phyloP scores from a whole-genome alignment of 2,797 vertebrate genomes.

The Microcaecilia unicolor region DNA sequence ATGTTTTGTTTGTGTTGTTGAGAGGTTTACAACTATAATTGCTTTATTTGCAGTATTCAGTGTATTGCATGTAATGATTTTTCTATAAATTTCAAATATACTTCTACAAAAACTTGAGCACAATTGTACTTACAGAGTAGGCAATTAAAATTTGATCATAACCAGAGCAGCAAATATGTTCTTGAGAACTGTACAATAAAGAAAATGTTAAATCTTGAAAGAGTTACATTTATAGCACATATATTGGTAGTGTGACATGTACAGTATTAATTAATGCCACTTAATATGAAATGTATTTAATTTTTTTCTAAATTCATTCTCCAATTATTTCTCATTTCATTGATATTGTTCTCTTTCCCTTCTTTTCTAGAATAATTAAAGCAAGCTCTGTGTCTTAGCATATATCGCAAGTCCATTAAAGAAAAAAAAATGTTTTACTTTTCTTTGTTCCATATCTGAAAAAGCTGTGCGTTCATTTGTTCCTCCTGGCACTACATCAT shows the following conservation, averaged over 20 bases:
- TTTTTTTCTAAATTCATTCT: background rate
- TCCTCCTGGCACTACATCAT: too few relatives aligned
- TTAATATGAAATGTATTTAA: background rate
- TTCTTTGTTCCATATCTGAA: background rate
- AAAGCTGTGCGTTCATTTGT: too few relatives aligned
- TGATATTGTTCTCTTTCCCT: slow-evolving; percentile 3
- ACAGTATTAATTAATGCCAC: background rate
- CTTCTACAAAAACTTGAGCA: slow-evolving; percentile 2
- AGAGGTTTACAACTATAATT: background rate
- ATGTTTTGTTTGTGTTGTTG: too few relatives aligned
- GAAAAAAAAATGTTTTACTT: too few relatives aligned
- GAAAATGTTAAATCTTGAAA: background rate
- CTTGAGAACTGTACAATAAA: background rate
- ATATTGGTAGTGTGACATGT: background rate
- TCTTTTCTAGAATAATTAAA: slow-evolving; percentile 3
- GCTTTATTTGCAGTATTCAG: background rate
- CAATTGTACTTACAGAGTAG: background rate
- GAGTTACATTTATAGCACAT: background rate
- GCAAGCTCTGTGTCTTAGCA: slow-evolving; percentile 5
- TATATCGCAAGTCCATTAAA: slow-evolving; percentile 1
- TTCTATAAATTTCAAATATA: slow-evolving; percentile 6
- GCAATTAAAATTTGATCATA: background rate
- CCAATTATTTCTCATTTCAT: background rate
- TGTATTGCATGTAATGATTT: slow-evolving; percentile 5
- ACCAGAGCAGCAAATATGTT: background rate